These are phyloP conservation scores for Amorpha juglandis DNA, from an alignment of 2,888 invertebrate genomes.

Conservation along the genomic window DNA sequence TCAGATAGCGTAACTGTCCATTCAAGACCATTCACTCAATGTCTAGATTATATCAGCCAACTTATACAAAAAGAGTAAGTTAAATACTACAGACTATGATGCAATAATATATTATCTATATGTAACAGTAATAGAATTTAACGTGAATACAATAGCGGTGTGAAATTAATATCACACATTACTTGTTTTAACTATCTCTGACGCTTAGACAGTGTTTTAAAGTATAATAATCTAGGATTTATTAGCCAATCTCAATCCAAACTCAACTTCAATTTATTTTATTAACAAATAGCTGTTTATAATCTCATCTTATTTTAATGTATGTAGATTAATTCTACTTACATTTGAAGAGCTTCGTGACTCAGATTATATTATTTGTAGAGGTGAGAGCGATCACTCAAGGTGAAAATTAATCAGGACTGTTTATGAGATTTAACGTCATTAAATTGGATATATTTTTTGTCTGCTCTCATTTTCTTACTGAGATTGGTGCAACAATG, in stretches of 20 bases:
- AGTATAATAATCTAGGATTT: neutral
- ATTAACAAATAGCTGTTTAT: slow-evolving; percentile 4
- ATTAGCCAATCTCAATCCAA: neutral
- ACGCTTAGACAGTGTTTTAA: neutral
- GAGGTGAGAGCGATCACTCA: neutral
- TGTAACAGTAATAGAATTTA: too few relatives aligned
- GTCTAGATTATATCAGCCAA: slow-evolving; percentile 2
- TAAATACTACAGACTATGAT: neutral
- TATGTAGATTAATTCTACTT: slow-evolving; percentile 9
- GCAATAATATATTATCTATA: neutral
- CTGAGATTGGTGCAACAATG: too few relatives aligned
- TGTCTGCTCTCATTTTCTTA: too few relatives aligned
- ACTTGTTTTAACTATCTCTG: too few relatives aligned
- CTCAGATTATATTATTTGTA: neutral
- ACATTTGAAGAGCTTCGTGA: neutral
- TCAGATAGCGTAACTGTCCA: slow-evolving; percentile 16
- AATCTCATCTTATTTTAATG: slow-evolving; percentile 9
- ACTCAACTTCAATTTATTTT: too few relatives aligned
- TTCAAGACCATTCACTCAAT: slow-evolving; percentile 5
- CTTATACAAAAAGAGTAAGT: neutral
- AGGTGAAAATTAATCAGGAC: neutral
- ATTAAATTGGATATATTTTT: too few relatives aligned
- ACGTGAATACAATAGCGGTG: too few relatives aligned
- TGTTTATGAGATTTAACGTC: too few relatives aligned
- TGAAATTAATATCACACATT: too few relatives aligned